A percentile compares a stretch with the other conserved stretches of the same genome.
phyloP scores from a whole-genome alignment of 1,140 invertebrate species.

The Drosophila micromelanica region DNA sequence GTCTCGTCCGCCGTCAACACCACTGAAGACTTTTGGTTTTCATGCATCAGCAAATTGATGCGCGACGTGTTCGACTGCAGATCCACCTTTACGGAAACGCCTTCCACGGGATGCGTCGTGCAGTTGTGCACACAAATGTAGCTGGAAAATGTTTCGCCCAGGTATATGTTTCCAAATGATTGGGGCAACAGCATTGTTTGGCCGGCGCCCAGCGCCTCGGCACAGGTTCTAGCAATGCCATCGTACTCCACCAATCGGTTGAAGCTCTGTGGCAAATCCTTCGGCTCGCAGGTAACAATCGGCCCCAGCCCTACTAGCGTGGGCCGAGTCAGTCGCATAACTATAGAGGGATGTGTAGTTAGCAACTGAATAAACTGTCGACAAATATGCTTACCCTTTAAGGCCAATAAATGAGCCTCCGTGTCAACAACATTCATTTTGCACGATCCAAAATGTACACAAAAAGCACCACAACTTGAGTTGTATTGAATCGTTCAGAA shows the following conservation, averaged over 20 bases:
- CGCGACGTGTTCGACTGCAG: constrained; percentile 96
- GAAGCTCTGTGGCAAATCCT: constrained; percentile 56
- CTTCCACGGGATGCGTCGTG: constrained; percentile 91
- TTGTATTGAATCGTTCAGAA: too few relatives aligned
- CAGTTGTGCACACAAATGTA: constrained; percentile 99
- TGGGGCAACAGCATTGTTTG: constrained; percentile 96
- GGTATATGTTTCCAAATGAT: constrained; percentile 94
- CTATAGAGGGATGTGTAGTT: constrained; percentile 4
- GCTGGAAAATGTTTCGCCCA: constrained; percentile 98
- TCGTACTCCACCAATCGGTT: constrained; percentile 41
- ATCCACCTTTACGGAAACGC: constrained; percentile 94
- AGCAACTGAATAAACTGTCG: too few relatives aligned
- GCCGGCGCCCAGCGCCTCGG: constrained; percentile 93
- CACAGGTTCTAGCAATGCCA: constrained; percentile 58
- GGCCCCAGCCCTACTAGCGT: constrained; percentile 61
- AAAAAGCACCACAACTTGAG: neutral
- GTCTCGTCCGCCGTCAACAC: constrained; percentile 92
- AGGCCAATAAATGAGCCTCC: constrained; percentile 59
- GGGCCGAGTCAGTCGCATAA: constrained; percentile 66
- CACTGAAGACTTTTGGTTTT: constrained; percentile 87
- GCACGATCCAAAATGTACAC: constrained; percentile 15
- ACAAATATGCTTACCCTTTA: too few relatives aligned
- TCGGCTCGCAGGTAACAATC: constrained; percentile 59
- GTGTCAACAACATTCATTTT: constrained; percentile 58
- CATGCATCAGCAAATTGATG: constrained; percentile 89